Evolutionary conservation across 92 coral and sea anemone genomes (phyloP).

Genomic region (Siderastrea siderea): DNA sequence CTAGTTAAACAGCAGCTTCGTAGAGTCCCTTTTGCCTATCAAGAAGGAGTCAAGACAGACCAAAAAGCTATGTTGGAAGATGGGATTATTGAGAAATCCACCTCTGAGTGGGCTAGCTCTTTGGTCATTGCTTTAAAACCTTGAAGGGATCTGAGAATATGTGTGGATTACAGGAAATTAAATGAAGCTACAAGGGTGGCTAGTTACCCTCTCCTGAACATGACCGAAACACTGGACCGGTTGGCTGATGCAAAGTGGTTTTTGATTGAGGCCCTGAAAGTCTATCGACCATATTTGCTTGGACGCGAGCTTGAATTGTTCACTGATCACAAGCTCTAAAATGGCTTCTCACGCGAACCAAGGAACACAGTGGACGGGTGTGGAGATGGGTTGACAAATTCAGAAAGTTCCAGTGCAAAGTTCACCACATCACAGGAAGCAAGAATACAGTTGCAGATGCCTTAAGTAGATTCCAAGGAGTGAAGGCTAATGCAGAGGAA

Average conservation of each 20-base stretch:
- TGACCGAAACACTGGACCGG: too few species aligned
- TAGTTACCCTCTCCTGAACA: too few species aligned
- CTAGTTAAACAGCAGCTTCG: slow-evolving; percentile 36
- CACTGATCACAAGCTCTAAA: slow-evolving; percentile 55
- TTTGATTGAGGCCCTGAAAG: slow-evolving; percentile 66
- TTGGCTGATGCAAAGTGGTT: slow-evolving; percentile 63
- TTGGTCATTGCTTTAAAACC: slow-evolving; percentile 44
- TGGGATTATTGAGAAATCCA: slow-evolving; percentile 65
- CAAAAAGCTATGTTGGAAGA: slow-evolving; percentile 56
- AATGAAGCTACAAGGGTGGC: slow-evolving; percentile 65
- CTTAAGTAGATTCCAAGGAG: slow-evolving; percentile 53
- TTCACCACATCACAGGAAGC: slow-evolving; percentile 61
- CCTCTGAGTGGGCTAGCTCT: slow-evolving; percentile 68
- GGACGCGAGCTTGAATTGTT: slow-evolving; percentile 61
- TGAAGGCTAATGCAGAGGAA: slow-evolving; percentile 27
- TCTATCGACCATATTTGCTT: slow-evolving; percentile 55
- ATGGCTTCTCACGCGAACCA: slow-evolving; percentile 32
- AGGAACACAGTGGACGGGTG: slow-evolving; percentile 70
- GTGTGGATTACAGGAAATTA: slow-evolving; percentile 66
- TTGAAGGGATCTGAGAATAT: slow-evolving; percentile 57
- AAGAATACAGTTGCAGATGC: slow-evolving; percentile 68
- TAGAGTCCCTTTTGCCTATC: slow-evolving; percentile 55
- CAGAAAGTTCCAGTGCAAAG: slow-evolving; percentile 70
- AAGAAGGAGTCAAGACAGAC: slow-evolving; percentile 54
- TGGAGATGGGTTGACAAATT: slow-evolving; percentile 71